phyloP scores from a whole-genome alignment of 2,113 vertebrate species.

The Menura novaehollandiae region DNA sequence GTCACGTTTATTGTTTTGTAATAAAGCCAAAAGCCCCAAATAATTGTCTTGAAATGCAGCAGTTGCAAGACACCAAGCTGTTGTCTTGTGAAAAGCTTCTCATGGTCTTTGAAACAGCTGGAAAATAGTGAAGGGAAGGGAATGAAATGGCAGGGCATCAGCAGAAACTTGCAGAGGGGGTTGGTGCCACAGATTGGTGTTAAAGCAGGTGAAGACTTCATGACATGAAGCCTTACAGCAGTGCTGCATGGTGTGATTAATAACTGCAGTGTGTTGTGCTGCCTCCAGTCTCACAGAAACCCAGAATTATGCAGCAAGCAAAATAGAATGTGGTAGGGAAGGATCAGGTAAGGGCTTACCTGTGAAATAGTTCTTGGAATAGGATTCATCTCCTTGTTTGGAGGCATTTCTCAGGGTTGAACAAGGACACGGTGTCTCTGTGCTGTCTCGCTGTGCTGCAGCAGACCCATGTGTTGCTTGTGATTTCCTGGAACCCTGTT shows the following conservation, averaged over 20 bases:
- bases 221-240: neutral
- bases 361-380: neutral
- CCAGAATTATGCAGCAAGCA: neutral
- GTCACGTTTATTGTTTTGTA: neutral
- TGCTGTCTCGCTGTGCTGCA: neutral
- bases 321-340: neutral
- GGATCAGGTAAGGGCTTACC: neutral
- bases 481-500: neutral
- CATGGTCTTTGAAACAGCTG: neutral
- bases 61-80: neutral
- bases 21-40: neutral
- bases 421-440: rapidly evolving
- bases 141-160: neutral
- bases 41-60: neutral
- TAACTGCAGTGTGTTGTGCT: neutral
- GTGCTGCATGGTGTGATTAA: neutral
- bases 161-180: neutral
- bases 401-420: neutral
- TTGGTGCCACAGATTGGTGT: neutral
- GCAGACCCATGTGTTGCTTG: rapidly evolving
- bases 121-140: neutral
- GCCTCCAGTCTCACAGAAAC: neutral
- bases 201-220: neutral
- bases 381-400: neutral
- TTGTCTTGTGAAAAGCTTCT: neutral